Conservation (phyloP, 37 sponge, comb jelly and placozoan species). For the Eunapius fragilis region DNA sequence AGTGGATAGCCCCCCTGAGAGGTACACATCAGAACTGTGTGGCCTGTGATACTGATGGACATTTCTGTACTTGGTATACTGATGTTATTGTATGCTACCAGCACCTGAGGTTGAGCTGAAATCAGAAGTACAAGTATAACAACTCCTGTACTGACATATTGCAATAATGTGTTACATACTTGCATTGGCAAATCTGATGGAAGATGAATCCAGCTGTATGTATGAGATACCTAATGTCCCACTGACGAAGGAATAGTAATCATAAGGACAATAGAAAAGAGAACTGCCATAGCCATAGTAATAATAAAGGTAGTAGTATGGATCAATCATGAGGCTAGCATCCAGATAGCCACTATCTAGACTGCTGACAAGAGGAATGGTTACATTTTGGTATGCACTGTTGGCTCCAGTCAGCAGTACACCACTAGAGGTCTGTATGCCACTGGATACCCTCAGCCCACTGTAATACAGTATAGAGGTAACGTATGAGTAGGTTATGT, state of each 20-base stretch:
- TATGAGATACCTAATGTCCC: neutral
- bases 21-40: no score
- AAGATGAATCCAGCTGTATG: neutral
- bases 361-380: neutral
- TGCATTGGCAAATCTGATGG: no score
- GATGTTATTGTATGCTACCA: no score
- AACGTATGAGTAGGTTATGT: neutral
- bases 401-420: neutral
- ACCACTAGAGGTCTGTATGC: neutral
- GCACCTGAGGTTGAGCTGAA: no score
- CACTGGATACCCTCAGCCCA: neutral
- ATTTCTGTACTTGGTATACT: no score
- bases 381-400: neutral
- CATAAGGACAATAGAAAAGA: neutral
- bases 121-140: no score
- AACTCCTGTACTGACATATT: no score
- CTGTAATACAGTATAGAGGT: neutral
- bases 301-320: neutral
- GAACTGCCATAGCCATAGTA: neutral
- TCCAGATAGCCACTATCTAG: neutral
- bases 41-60: no score
- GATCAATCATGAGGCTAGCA: neutral
- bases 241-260: neutral
- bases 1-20: no score
- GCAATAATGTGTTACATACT: no score